Base-by-base conservation (phyloP, 2,113 vertebrate genomes). In the Xiphias gladius region DNA sequence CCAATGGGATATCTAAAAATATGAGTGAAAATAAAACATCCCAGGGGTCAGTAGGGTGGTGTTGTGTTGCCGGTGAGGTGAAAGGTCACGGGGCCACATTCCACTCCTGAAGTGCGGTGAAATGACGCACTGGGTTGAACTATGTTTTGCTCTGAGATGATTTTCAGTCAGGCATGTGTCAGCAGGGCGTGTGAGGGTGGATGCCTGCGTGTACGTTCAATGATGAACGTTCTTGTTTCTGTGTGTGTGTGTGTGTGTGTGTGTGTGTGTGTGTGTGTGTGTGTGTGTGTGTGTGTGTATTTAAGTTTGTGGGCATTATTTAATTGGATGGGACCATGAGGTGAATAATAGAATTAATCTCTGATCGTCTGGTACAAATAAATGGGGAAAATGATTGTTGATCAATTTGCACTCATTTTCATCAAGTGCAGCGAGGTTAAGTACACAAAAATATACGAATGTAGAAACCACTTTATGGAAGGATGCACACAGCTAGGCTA, bases 1-100 rank as follows among this genome's bases (percentile, higher is more conserved):
- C 76, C 37, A 26, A 22, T 73, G 73, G 84, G 76, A 87, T 87
- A 64, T 82, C 86, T 88, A 92, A 92, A 92, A 90, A 93, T 92
- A 91, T 24, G 48, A 63, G 80, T 13, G 32, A 73, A 84, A 86
- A 89, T 79, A 76, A 93, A 83, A 76, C 73, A 74, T 84, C 77
- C 62, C 30, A 7, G 59, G 73, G 86, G 81, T 89, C 84, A 85
- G 50, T 11, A 2, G 68, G 76, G 59, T 37, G 68, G 87, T 79
- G 64, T 88, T 32, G 43, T 50, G 83, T 89, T 89, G 74, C 77
- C 19, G 88, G 75, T 87, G 81, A 88, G 61, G 79, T 66, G 69
- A 88, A 77, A 64, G 86, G 82, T 41, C 57, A 71, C 4, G 5
- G 55, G 69, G 26, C 24, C 37, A 55, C 68, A 86, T 89, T 89